Evolutionary conservation across 2,888 invertebrate species (phyloP).

Genomic region (Teleiodes luculella): DNA sequence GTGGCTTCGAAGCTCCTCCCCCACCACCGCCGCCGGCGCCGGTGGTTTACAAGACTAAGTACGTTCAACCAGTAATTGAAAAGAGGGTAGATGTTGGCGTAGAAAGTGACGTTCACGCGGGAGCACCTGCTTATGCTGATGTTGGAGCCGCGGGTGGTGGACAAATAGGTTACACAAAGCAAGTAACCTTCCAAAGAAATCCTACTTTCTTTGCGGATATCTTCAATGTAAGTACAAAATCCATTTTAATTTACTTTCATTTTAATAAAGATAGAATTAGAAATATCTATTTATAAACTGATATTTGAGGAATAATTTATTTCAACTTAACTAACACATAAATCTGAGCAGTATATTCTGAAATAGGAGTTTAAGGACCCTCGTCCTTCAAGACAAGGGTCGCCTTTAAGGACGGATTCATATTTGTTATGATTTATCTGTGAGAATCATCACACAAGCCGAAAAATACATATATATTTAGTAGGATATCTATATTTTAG

Average conservation of each 20-base stretch:
- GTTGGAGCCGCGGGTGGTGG: constrained; percentile 34
- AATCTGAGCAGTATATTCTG: background rate
- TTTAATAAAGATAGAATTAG: too few relatives aligned
- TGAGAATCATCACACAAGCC: too few relatives aligned
- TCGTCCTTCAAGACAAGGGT: background rate
- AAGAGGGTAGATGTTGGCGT: constrained; percentile 55
- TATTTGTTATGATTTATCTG: background rate
- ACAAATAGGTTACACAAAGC: constrained; percentile 46
- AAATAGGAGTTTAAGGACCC: background rate
- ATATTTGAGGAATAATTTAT: background rate
- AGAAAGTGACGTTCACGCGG: constrained; percentile 37
- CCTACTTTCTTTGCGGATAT: constrained; percentile 79
- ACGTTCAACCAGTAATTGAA: constrained; percentile 36
- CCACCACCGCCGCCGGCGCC: constrained; percentile 14
- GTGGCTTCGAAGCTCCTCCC: constrained; percentile 27
- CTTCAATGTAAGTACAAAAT: constrained; percentile 81
- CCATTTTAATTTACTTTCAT: too few relatives aligned
- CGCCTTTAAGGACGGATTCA: background rate
- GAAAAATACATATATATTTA: too few relatives aligned
- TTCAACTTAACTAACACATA: background rate
- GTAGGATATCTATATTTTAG: too few relatives aligned
- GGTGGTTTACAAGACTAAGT: constrained; percentile 26
- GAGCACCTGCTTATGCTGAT: constrained; percentile 26
- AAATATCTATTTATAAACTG: too few relatives aligned
- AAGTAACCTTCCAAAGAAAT: constrained; percentile 48